Evolutionary conservation across 2,888 invertebrate species (phyloP), one percentile per base, ranked within the genome.

Genomic region (Baronia brevicornis): DNA sequence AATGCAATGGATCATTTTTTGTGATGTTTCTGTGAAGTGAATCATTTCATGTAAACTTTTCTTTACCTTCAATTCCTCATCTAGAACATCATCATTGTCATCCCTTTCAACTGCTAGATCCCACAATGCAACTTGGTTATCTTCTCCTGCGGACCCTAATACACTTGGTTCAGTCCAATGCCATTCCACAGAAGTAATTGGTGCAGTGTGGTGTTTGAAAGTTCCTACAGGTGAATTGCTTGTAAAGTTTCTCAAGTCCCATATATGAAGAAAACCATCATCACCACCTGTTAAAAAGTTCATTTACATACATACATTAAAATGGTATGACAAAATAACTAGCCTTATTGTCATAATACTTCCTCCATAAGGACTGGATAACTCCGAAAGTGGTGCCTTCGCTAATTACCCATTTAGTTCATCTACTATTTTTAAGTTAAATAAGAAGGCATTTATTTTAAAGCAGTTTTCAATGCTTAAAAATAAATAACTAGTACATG

Each of bases 141-240:
- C 98, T 36, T 93, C 93, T 0, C 97, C 97, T 2, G 88, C 93
- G 0, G 97, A 95, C 1, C 97, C 97, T 54, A 99, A 90, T 3
- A 98, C 95, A 12, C 97, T 95, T 1, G 93, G 89, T 67, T 99
- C 99, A 2, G 87, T 87, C 41, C 96, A 96, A 79, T 95, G 94
- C 99, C 99, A 99, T 71, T 99, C 96, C 3, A 99, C 92, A 0
- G 97, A 96, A 0, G 97, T 98, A 32, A 99, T 90, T 2, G 97
- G 94, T 23, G 90, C 92, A 2, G 91, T 92, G 71, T 99, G 99
- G 65, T 99, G 97, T 67, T 97, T 97, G 67, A 99, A 97, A 15
- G 91, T 90, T 1, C 97, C 98, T 2, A 97, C 92, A 3, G 97
- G 91, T 25, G 88, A 89, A 75, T 91, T 86, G 13, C 85, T 87